Evolutionary conservation across 2,113 vertebrate genomes (phyloP).

Genomic region (Corythornis madagascariensis): DNA sequence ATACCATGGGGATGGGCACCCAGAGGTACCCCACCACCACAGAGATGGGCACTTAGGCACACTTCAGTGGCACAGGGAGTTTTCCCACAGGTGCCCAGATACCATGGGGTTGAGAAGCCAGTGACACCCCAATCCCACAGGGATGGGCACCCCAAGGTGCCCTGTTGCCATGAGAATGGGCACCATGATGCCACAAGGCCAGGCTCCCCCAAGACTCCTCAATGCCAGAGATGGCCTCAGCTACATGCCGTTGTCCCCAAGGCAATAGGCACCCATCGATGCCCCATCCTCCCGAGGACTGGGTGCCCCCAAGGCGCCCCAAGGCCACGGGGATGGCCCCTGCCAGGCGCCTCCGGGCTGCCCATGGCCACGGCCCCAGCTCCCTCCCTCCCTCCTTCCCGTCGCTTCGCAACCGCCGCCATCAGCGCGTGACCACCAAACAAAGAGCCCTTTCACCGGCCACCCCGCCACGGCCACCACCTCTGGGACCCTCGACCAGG

Average conservation of each 20-base stretch:
- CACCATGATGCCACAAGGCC: no score
- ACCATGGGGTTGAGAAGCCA: no score
- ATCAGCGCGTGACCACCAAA: neutral
- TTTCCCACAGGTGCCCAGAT: no score
- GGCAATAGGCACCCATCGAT: neutral
- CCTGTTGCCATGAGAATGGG: neutral
- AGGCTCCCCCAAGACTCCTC: neutral
- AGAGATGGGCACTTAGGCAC: no score
- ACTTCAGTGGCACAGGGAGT: fast-evolving
- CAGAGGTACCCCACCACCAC: neutral
- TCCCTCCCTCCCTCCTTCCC: neutral
- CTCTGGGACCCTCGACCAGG: neutral
- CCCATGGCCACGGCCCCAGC: neutral
- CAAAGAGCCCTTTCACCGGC: slow-evolving; percentile 3
- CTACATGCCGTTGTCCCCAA: neutral
- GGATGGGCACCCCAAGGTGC: no score
- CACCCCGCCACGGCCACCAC: neutral
- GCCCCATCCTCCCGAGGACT: fast-evolving
- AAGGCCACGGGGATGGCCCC: neutral
- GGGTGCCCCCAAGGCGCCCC: neutral
- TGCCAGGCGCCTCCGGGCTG: neutral
- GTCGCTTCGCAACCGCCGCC: slow-evolving; percentile 11
- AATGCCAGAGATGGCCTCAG: neutral
- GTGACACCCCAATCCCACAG: fast-evolving
- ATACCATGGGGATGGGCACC: fast-evolving